Evolutionary conservation across 2,797 vertebrate species (phyloP).

Genomic region (Syngnathus acus): DNA sequence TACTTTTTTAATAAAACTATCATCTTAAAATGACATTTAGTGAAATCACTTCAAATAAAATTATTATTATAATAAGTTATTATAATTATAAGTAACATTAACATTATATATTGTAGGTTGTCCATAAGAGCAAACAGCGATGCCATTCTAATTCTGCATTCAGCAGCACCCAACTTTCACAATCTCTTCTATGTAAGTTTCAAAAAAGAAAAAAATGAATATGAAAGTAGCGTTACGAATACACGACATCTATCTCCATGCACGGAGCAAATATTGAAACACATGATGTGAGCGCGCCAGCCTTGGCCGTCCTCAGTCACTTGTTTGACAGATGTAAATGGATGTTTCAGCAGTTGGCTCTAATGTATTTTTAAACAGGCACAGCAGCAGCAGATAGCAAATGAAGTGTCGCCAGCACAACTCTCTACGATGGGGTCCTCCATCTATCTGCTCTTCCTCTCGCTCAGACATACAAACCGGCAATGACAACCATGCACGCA

Average conservation of each 20-base stretch:
- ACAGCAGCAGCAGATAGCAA: slow-evolving; percentile 61
- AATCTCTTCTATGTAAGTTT: slow-evolving; percentile 5
- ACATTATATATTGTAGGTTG: no score
- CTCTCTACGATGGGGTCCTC: slow-evolving; percentile 26
- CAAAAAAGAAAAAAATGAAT: slow-evolving; percentile 25
- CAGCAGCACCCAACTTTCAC: slow-evolving; percentile 4
- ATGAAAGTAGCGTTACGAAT: slow-evolving; percentile 23
- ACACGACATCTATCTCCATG: slow-evolving; percentile 51
- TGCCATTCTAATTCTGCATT: neutral
- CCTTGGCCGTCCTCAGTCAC: slow-evolving; percentile 25
- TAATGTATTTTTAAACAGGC: slow-evolving; percentile 73
- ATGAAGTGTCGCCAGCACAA: slow-evolving; percentile 42
- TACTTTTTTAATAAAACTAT: no score
- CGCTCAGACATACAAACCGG: slow-evolving; percentile 21
- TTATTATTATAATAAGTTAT: no score
- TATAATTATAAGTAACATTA: no score
- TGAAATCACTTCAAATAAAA: no score
- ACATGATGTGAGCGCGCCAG: slow-evolving; percentile 28
- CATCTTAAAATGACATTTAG: neutral
- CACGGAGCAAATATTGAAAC: slow-evolving; percentile 51
- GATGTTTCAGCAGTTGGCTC: slow-evolving; percentile 59
- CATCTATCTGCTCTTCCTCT: slow-evolving; percentile 44
- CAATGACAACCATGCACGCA: neutral
- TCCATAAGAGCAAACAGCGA: neutral
- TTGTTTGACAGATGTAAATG: slow-evolving; percentile 61